These are phyloP conservation scores for Zele albiditarsus DNA, from an alignment of 2,888 invertebrate species.

Conservation along the genomic window DNA sequence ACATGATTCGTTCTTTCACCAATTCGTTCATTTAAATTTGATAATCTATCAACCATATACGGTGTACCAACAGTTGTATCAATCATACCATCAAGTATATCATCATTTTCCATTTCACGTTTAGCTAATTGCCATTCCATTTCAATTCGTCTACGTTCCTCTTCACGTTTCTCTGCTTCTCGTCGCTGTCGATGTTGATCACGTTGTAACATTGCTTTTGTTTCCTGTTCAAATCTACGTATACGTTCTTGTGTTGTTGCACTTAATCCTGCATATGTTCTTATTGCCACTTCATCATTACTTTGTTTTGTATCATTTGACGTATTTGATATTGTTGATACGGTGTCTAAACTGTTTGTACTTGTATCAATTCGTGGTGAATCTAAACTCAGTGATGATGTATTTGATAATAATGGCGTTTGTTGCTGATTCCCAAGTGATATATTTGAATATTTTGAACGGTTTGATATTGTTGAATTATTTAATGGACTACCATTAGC, in stretches of 20 bases:
- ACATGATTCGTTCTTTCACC: slow-evolving; percentile 53
- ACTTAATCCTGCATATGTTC: slow-evolving; percentile 78
- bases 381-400: slow-evolving; percentile 48
- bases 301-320: slow-evolving; percentile 67
- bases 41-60: slow-evolving; percentile 58
- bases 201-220: slow-evolving; percentile 79
- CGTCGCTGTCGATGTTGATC: slow-evolving; percentile 69
- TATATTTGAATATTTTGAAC: slow-evolving; percentile 46
- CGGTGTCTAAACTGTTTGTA: slow-evolving; percentile 65
- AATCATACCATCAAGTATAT: slow-evolving; percentile 73
- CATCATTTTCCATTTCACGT: slow-evolving; percentile 75
- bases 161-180: slow-evolving; percentile 73
- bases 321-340: slow-evolving; percentile 62
- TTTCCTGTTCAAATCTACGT: slow-evolving; percentile 84
- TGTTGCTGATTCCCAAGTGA: slow-evolving; percentile 40
- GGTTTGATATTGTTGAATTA: slow-evolving; percentile 46
- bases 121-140: slow-evolving; percentile 74
- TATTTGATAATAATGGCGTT: slow-evolving; percentile 22
- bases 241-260: slow-evolving; percentile 79
- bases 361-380: slow-evolving; percentile 49
- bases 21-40: slow-evolving; percentile 57
- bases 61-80: slow-evolving; percentile 66
- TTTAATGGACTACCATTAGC: slow-evolving; percentile 45
- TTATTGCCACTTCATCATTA: slow-evolving; percentile 72
- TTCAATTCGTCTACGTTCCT: slow-evolving; percentile 74